These are phyloP conservation scores for Ficedula albicollis DNA, from an alignment of 2,797 vertebrate species.

Conservation along the genomic window DNA sequence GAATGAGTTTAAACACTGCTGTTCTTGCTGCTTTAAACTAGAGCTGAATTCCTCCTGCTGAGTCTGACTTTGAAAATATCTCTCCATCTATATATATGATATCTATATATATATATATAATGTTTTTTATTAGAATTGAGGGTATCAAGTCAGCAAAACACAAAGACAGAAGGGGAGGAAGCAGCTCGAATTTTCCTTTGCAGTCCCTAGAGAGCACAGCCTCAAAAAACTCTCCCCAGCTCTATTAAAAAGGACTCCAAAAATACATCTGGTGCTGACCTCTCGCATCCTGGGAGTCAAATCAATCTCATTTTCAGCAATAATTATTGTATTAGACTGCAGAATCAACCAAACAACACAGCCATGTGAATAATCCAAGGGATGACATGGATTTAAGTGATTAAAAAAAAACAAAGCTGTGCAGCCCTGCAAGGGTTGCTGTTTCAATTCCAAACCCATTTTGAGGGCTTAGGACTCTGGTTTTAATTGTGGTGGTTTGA, in stretches of 20 bases:
- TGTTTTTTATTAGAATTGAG: neutral
- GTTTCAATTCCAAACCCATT: constrained; percentile 4
- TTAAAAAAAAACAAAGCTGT: neutral
- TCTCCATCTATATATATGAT: neutral
- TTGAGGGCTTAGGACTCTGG: neutral
- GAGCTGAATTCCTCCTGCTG: neutral
- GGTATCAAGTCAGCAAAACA: constrained; percentile 21
- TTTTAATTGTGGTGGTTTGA: constrained; percentile 30
- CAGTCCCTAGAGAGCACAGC: neutral
- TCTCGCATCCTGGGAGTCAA: neutral
- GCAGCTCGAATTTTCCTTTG: neutral
- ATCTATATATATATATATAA: neutral
- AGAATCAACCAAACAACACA: neutral
- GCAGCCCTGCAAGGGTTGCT: neutral
- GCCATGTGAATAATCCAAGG: constrained; percentile 14
- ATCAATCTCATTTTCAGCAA: constrained; percentile 24
- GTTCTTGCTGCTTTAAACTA: neutral
- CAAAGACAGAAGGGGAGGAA: neutral
- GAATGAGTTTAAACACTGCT: neutral
- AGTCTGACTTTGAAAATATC: neutral
- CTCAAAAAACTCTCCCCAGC: neutral
- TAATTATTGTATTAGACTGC: constrained; percentile 34
- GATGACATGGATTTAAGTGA: constrained; percentile 21
- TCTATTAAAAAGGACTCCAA: constrained; percentile 11
- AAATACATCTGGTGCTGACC: constrained; percentile 37